phyloP scores from a whole-genome alignment of 2,888 invertebrate species.

The Diabrotica balteata region DNA sequence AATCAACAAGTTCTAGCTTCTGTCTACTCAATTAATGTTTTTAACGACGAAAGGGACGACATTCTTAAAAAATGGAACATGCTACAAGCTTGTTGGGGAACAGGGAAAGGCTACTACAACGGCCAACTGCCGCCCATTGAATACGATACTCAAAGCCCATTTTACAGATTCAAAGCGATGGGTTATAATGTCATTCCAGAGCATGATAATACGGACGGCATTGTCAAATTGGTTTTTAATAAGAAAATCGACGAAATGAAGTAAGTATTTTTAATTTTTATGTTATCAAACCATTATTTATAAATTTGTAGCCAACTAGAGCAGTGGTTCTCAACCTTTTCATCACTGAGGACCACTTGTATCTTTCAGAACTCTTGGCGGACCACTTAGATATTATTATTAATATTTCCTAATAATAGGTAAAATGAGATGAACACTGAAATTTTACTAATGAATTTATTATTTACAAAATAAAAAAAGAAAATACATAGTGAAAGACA shows the following conservation, averaged over 20 bases:
- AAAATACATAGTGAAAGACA: no score
- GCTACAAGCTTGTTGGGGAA: conserved; percentile 88
- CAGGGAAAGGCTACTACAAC: conserved; percentile 83
- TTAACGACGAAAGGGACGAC: conserved; percentile 94
- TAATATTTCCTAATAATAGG: no score
- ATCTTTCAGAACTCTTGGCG: no score
- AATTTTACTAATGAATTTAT: no score
- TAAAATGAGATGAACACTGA: no score
- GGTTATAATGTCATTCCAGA: conserved; percentile 90
- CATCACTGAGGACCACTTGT: no score
- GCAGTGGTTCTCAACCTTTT: background rate
- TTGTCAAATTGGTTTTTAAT: conserved; percentile 84
- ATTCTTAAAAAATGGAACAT: conserved; percentile 95
- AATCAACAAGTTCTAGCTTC: conserved; percentile 62
- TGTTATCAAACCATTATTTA: background rate
- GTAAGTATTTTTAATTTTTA: conserved; percentile 57
- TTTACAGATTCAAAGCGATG: conserved; percentile 93
- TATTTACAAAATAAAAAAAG: no score
- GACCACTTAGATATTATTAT: no score
- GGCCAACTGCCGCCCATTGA: conserved; percentile 80
- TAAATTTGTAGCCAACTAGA: conserved; percentile 15
- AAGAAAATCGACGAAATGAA: conserved; percentile 82
- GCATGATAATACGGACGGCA: conserved; percentile 88
- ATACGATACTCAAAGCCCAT: conserved; percentile 86
- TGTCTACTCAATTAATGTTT: conserved; percentile 69